phyloP scores from a whole-genome alignment of 2,797 vertebrate species.

The Diplodus puntazzo region DNA sequence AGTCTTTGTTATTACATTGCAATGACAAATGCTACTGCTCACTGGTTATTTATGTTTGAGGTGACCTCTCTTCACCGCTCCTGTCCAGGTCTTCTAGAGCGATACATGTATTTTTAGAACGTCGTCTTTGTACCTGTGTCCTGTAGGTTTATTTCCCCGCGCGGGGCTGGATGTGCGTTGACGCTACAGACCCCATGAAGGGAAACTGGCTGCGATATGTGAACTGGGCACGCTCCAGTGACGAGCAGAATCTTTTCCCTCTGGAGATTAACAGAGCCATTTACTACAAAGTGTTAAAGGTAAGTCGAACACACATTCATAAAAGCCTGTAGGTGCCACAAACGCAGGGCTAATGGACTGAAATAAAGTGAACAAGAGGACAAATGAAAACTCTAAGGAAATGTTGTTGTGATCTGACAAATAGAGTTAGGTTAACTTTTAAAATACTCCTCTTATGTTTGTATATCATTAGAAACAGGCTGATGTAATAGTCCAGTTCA shows the following conservation, averaged over 20 bases:
- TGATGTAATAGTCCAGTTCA: neutral
- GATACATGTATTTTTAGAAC: neutral
- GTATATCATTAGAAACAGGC: neutral
- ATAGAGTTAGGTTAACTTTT: conserved; percentile 1
- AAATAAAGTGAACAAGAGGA: neutral
- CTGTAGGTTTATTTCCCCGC: conserved; percentile 93
- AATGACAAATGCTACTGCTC: conserved; percentile 8
- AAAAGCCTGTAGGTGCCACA: neutral
- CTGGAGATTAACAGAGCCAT: conserved; percentile 96
- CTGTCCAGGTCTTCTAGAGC: neutral
- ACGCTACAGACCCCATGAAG: conserved; percentile 93
- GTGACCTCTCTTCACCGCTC: neutral
- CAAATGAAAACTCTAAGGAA: neutral
- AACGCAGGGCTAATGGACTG: neutral
- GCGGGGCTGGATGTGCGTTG: conserved; percentile 97
- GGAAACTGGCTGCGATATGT: conserved; percentile 96
- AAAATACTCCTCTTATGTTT: neutral
- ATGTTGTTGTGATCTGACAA: neutral
- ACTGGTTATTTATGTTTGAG: neutral
- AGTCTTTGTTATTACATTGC: neutral
- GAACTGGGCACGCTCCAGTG: conserved; percentile 92
- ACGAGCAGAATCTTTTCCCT: conserved; percentile 95
- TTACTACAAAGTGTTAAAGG: conserved; percentile 95
- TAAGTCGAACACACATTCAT: conserved; percentile 65
- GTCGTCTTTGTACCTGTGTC: conserved; percentile 5